Evolutionary conservation across 2,888 invertebrate genomes (phyloP).

Genomic region (Hylaea fasciaria): DNA sequence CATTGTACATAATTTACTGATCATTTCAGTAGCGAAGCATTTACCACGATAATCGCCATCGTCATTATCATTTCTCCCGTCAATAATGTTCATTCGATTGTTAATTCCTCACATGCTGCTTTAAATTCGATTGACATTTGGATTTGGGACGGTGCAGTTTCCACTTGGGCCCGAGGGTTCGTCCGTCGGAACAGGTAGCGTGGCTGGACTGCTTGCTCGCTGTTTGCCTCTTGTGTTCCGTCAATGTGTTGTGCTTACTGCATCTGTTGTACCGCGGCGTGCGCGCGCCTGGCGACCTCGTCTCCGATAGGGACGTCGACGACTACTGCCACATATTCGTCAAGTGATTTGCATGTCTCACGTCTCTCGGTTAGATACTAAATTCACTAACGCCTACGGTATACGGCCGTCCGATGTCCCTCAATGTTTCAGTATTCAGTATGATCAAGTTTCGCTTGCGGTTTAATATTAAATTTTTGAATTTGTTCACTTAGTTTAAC

Average conservation of each 20-base stretch:
- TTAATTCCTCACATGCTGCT: conserved; percentile 83
- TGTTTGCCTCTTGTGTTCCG: conserved; percentile 87
- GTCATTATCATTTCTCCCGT: conserved; percentile 25
- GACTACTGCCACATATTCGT: conserved; percentile 69
- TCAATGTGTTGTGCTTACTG: conserved; percentile 87
- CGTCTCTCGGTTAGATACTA: conserved; percentile 25
- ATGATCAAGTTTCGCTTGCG: neutral
- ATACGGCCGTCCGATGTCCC: conserved; percentile 16
- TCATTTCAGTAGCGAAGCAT: conserved; percentile 41
- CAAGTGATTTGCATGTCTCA: conserved; percentile 57
- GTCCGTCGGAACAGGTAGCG: conserved; percentile 92
- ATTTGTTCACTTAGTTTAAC: no score
- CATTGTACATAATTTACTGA: conserved; percentile 35
- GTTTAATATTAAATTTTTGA: no score
- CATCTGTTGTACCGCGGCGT: conserved; percentile 83
- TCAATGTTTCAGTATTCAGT: conserved; percentile 7
- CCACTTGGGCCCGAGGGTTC: conserved; percentile 84
- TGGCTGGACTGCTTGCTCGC: conserved; percentile 89
- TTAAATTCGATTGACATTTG: conserved; percentile 64
- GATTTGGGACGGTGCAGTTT: conserved; percentile 76
- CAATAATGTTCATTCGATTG: conserved; percentile 66
- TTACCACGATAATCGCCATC: conserved; percentile 41
- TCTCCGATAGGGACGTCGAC: conserved; percentile 68
- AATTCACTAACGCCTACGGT: conserved; percentile 25
- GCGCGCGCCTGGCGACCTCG: conserved; percentile 57